phyloP scores from a whole-genome alignment of 2,888 invertebrate genomes.

The Monopis laevigella region DNA sequence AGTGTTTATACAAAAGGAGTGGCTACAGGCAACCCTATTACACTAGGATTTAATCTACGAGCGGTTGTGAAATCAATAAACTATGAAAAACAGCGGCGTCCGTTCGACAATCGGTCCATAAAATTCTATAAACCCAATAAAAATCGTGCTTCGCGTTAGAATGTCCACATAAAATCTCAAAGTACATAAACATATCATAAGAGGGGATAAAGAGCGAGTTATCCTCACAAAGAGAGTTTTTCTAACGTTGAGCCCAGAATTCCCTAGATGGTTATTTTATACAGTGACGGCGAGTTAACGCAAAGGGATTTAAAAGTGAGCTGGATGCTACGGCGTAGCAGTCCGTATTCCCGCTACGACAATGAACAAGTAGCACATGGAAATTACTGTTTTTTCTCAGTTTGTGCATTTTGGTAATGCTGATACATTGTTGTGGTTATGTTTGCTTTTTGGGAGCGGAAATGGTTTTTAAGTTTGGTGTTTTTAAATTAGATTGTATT shows the following conservation, averaged over 20 bases:
- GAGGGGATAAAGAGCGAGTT: conserved; percentile 57
- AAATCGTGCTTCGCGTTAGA: conserved; percentile 63
- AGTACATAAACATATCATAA: conserved; percentile 69
- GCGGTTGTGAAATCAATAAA: conserved; percentile 47
- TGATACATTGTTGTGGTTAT: too few species aligned
- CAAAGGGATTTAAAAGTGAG: conserved; percentile 30
- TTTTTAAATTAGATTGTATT: too few species aligned
- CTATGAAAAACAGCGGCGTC: conserved; percentile 61
- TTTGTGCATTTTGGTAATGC: too few species aligned
- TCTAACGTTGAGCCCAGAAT: conserved; percentile 54
- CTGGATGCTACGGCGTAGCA: conserved; percentile 16
- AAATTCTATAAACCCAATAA: conserved; percentile 67
- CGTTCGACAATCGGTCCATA: conserved; percentile 54
- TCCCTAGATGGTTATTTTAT: conserved; percentile 65
- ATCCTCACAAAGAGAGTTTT: conserved; percentile 61
- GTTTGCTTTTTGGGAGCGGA: too few species aligned
- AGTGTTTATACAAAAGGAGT: too few species aligned
- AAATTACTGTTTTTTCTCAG: not conserved
- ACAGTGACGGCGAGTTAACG: conserved; percentile 57
- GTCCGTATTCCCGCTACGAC: conserved; percentile 4
- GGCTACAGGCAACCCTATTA: not conserved
- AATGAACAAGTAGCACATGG: not conserved
- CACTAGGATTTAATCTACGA: conserved; percentile 2
- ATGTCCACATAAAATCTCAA: conserved; percentile 65
- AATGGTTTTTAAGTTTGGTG: too few species aligned